Base-by-base conservation (phyloP, 2,797 vertebrate genomes). In the Sebastes hubbsi region DNA sequence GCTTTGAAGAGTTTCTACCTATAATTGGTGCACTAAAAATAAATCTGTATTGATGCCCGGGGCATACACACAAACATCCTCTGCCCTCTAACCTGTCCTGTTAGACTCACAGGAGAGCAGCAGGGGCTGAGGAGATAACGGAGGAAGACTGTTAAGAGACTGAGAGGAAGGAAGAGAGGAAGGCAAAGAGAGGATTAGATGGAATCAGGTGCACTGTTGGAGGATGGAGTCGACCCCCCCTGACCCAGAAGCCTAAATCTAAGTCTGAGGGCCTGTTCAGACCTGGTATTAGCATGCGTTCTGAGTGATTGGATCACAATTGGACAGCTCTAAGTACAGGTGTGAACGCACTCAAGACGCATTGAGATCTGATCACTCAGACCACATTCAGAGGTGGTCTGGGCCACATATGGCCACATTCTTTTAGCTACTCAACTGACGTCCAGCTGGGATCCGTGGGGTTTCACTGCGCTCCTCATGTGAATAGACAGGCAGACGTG, bases 131-230 rank as follows among this genome's bases (percentile, higher is more conserved):
- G 68, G 4, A 75, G 80, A 87, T 87, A 87, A 88, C 38, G 1
- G 58, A 12, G n/a, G 54, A 65, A 71, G 72, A 78, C 24, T 20
- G 55, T 65, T 61, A 73, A 42, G 58, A 81, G 62, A 66, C 36
- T 10, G 38, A 83, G 74, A 84, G 60, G 78, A 66, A 75, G 49
- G 63, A 59, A 70, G 38, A 83, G 74, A 84, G 60, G 78, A 66
- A 75, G 49, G 63, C 62, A 70, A 38, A 54, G 61, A 65, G 58
- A 77, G 69, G 72, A 88, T 82, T 81, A 87, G 67, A 74, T 69
- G 52, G 71, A 84, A 82, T 72, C 59, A 52, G 76, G 55, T 83
- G 73, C 32, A 27, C 67, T 12, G 12, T 64, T 25, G 10, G 74
- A 84, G 69, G 75, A 78, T 52, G 32, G 42, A 72, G 61, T 59